These are phyloP conservation scores for Parthenolecanium corni DNA, from an alignment of 2,888 invertebrate species.

Conservation along the genomic window DNA sequence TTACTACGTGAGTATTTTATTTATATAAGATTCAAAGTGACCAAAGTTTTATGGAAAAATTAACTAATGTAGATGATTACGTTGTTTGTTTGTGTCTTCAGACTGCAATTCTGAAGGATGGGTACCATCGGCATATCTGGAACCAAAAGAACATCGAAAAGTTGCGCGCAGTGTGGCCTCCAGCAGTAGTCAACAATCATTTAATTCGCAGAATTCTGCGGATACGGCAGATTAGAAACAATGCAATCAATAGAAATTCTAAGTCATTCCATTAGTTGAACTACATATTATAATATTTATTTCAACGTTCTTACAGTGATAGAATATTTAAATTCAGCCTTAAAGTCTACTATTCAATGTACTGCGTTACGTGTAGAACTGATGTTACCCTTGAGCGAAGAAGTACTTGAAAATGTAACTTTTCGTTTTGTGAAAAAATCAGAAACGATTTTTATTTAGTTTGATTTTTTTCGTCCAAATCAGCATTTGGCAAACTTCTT, in stretches of 20 bases:
- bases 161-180: constrained; percentile 24
- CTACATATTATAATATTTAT: not conserved
- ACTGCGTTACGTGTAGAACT: not conserved
- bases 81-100: constrained; percentile 35
- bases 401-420: too few species aligned
- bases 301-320: not conserved
- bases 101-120: constrained; percentile 71
- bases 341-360: constrained; percentile 1
- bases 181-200: constrained; percentile 25
- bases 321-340: not conserved
- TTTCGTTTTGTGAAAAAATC: too few species aligned
- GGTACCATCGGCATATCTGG: constrained; percentile 89
- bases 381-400: not conserved
- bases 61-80: not conserved
- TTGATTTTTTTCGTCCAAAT: too few species aligned
- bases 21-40: not conserved
- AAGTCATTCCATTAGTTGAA: not conserved
- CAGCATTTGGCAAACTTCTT: too few species aligned
- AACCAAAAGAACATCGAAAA: constrained; percentile 38
- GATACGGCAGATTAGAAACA: not conserved
- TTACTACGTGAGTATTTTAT: constrained; percentile 51
- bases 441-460: too few species aligned
- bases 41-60: not conserved
- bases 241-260: not conserved
- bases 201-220: constrained; percentile 20